phyloP scores from a whole-genome alignment of 2,888 invertebrate genomes.

The Zygothrica quintamaculata region DNA sequence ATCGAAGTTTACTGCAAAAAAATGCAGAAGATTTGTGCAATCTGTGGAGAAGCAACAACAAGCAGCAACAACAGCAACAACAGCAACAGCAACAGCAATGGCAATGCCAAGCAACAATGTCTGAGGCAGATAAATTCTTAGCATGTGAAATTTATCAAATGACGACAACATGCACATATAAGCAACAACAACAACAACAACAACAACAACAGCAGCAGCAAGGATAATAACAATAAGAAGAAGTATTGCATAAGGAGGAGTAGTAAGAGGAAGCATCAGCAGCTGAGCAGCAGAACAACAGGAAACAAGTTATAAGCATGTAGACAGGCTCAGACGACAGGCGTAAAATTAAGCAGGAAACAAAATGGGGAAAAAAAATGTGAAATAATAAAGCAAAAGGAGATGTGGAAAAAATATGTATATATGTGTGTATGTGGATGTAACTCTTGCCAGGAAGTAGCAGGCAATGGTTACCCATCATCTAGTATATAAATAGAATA shows the following conservation, averaged over 20 bases:
- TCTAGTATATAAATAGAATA: conserved; percentile 50
- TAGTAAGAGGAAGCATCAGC: conserved; percentile 5
- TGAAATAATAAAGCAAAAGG: too few species aligned
- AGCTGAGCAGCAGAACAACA: conserved; percentile 44
- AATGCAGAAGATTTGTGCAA: conserved; percentile 58
- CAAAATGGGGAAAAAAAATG: conserved; percentile 28
- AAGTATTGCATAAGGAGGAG: neutral
- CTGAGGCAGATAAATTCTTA: conserved; percentile 65
- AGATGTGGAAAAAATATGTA: conserved; percentile 26
- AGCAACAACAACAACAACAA: conserved; percentile 8
- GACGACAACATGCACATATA: conserved; percentile 56
- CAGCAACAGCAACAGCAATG: neutral
- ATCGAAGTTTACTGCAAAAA: conserved; percentile 42
- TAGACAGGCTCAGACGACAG: conserved; percentile 76
- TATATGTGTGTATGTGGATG: conserved; percentile 15
- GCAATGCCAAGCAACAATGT: conserved; percentile 45
- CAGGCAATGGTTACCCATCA: neutral
- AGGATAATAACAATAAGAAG: conserved; percentile 1
- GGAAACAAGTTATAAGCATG: conserved; percentile 80
- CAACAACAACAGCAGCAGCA: conserved; percentile 1
- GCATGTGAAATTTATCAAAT: conserved; percentile 76
- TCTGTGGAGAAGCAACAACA: conserved; percentile 23
- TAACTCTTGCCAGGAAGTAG: neutral
- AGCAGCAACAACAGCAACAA: conserved; percentile 5
- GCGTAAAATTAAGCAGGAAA: conserved; percentile 75